Evolutionary conservation across 2,113 vertebrate species (phyloP).

Genomic region (Pycnonotus jocosus): DNA sequence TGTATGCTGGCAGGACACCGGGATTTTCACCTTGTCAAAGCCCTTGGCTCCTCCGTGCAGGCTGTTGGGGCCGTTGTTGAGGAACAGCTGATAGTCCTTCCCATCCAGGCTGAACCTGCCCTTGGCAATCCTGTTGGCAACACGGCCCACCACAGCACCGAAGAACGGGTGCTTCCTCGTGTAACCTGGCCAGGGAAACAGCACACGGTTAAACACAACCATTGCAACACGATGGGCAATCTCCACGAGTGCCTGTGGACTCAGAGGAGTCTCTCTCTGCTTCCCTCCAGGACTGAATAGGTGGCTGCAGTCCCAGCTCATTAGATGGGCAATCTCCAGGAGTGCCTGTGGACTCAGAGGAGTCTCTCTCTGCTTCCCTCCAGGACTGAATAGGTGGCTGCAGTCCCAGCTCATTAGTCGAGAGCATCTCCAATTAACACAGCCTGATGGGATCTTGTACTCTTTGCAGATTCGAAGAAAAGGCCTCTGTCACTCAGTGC

Average conservation of each 20-base stretch:
- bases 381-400: background rate
- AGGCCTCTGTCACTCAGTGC: background rate
- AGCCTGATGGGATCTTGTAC: background rate
- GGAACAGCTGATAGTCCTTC: constrained; percentile 78
- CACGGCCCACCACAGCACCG: constrained; percentile 85
- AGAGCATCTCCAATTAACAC: background rate
- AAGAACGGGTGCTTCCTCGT: constrained; percentile 82
- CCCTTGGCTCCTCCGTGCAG: constrained; percentile 87
- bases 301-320: background rate
- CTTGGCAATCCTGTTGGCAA: constrained; percentile 88
- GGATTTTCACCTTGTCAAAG: constrained; percentile 86
- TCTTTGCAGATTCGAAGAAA: background rate
- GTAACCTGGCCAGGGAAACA: constrained; percentile 75
- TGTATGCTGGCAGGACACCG: accelerated
- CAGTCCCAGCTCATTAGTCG: accelerated
- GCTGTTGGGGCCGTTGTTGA: constrained; percentile 88
- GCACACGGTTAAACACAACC: accelerated
- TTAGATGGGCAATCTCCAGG: background rate
- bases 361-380: background rate
- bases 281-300: background rate
- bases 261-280: background rate
- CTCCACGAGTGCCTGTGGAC: background rate
- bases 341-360: background rate
- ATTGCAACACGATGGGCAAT: accelerated
- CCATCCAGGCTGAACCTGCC: constrained; percentile 79